Percentiles rank a stretch among this genome's conserved stretches.
Conservation (phyloP, 2,113 vertebrate species). For the Mustela nigripes region DNA sequence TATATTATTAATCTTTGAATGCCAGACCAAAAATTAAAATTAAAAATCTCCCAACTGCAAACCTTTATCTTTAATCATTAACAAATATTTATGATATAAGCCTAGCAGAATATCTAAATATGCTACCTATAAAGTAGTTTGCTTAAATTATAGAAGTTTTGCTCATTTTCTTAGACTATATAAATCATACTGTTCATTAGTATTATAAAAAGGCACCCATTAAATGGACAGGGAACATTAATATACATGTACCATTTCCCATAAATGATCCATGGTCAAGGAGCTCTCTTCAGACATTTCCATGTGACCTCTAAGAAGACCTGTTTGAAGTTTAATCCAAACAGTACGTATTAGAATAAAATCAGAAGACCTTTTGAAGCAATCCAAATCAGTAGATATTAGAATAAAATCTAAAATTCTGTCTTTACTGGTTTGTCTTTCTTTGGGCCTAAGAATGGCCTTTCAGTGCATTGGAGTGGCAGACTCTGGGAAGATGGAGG, state of each 20-base stretch:
- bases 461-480: not conserved
- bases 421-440: not conserved
- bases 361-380: not conserved
- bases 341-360: not conserved
- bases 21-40: conserved; percentile 57
- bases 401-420: not conserved
- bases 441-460: not conserved
- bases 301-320: not conserved
- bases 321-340: not conserved
- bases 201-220: not conserved
- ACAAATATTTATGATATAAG: conserved; percentile 32
- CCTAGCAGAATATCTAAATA: conserved; percentile 10
- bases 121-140: not conserved
- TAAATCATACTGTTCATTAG: not conserved
- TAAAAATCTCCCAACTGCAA: conserved; percentile 37
- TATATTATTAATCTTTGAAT: conserved; percentile 74
- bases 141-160: conserved; percentile 23
- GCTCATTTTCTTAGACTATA: not conserved
- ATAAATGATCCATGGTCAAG: not conserved
- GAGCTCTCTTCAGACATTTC: not conserved
- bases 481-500: not conserved
- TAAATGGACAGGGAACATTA: not conserved
- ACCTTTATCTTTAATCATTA: conserved; percentile 55
- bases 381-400: not conserved
- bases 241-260: not conserved